phyloP scores from a whole-genome alignment of 1,140 invertebrate genomes.

The Gonatopus flavifemur region DNA sequence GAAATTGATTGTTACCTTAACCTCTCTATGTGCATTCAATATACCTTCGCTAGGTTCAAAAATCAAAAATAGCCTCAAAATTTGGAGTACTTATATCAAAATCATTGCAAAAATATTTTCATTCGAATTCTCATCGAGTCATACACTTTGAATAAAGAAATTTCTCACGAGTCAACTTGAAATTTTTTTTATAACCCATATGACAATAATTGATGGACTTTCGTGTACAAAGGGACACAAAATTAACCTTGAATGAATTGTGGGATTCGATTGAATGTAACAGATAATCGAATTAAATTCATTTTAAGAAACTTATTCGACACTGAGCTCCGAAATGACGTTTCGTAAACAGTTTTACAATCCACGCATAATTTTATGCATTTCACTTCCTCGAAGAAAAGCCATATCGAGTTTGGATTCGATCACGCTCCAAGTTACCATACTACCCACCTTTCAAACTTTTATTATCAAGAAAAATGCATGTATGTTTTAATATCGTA shows the following conservation, averaged over 20 bases:
- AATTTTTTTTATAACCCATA: neutral
- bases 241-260: neutral
- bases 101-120: too few relatives aligned
- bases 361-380: neutral
- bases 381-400: neutral
- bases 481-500: slow-evolving; percentile 20
- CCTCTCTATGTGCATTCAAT: too few relatives aligned
- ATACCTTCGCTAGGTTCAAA: too few relatives aligned
- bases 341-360: slow-evolving; percentile 20
- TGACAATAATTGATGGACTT: neutral
- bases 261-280: neutral
- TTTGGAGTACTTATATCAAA: neutral
- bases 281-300: neutral
- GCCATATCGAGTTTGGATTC: neutral
- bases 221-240: neutral
- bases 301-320: neutral
- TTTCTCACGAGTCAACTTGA: neutral
- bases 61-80: neutral
- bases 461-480: slow-evolving; percentile 26
- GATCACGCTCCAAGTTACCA: neutral
- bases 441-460: slow-evolving; percentile 23
- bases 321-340: slow-evolving; percentile 1
- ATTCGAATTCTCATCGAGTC: too few relatives aligned
- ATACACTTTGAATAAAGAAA: neutral
- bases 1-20: neutral